Evolutionary conservation across 2,888 invertebrate genomes (phyloP).

Genomic region (Apocheima hispidaria): DNA sequence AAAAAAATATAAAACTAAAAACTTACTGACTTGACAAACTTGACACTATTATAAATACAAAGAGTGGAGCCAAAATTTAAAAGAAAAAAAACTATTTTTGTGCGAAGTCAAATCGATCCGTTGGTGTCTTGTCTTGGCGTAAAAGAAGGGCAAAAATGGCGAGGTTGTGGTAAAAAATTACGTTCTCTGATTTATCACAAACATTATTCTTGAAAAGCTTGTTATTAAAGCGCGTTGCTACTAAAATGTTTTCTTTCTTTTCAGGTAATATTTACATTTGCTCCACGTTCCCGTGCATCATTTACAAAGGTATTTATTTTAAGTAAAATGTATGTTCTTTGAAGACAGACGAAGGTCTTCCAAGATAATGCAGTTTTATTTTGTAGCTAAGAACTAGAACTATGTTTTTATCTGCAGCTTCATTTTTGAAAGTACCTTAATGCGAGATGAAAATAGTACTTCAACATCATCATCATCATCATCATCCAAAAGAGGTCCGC

Average conservation of each 20-base stretch:
- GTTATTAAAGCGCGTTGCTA: conserved; percentile 11
- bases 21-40: no score
- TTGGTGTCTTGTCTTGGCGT: no score
- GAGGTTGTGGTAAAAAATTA: neutral
- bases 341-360: conserved; percentile 15
- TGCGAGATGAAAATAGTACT: no score
- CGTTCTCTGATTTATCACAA: conserved; percentile 5
- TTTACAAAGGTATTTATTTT: conserved; percentile 29
- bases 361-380: conserved; percentile 4
- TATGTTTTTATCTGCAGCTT: neutral
- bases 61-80: no score
- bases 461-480: no score
- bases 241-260: conserved; percentile 19
- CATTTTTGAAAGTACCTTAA: neutral
- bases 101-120: no score
- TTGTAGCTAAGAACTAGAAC: neutral
- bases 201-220: conserved; percentile 15
- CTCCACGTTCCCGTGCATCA: conserved; percentile 15
- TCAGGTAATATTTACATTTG: conserved; percentile 27
- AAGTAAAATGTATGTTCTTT: conserved; percentile 26
- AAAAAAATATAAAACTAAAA: no score
- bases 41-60: no score
- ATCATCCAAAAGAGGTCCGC: no score
- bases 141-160: no score
- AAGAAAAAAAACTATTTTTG: no score